phyloP scores from a whole-genome alignment of 2,888 invertebrate genomes.

The Conchocele bisecta region DNA sequence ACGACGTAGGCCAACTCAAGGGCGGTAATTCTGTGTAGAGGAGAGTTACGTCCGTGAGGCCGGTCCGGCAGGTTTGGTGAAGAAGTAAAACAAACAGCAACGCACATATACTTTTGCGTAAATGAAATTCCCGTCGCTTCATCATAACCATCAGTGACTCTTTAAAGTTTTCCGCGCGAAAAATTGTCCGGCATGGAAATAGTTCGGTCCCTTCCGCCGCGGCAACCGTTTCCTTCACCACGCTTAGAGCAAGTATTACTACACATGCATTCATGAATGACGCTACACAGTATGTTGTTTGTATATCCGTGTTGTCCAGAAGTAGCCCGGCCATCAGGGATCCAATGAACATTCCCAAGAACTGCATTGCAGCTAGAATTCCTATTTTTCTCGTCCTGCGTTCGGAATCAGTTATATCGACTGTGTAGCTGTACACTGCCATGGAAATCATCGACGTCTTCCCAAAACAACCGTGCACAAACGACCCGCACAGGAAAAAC shows the following conservation, averaged over 20 bases:
- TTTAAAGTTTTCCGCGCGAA: constrained; percentile 64
- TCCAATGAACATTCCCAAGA: constrained; percentile 79
- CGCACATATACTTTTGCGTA: constrained; percentile 68
- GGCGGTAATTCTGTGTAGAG: constrained; percentile 76
- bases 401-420: constrained; percentile 74
- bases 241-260: constrained; percentile 67
- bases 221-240: constrained; percentile 68
- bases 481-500: constrained; percentile 73
- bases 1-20: constrained; percentile 76
- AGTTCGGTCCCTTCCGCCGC: constrained; percentile 57
- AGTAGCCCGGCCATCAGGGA: constrained; percentile 75
- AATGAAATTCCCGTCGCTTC: constrained; percentile 63
- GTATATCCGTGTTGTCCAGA: constrained; percentile 65
- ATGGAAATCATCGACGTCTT: constrained; percentile 80
- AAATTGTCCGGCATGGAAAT: constrained; percentile 60
- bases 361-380: constrained; percentile 79
- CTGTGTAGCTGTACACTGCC: constrained; percentile 80
- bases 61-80: constrained; percentile 78
- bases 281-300: constrained; percentile 71
- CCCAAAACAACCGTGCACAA: constrained; percentile 78
- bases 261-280: constrained; percentile 69
- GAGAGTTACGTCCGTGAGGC: constrained; percentile 78
- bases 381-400: constrained; percentile 75
- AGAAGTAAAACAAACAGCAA: constrained; percentile 73
- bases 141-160: constrained; percentile 72